A percentile compares a stretch with the other conserved stretches of the same genome.
These are phyloP conservation scores for Habroteleia sp. DNA, from an alignment of 2,888 invertebrate species.

Conservation along the genomic window DNA sequence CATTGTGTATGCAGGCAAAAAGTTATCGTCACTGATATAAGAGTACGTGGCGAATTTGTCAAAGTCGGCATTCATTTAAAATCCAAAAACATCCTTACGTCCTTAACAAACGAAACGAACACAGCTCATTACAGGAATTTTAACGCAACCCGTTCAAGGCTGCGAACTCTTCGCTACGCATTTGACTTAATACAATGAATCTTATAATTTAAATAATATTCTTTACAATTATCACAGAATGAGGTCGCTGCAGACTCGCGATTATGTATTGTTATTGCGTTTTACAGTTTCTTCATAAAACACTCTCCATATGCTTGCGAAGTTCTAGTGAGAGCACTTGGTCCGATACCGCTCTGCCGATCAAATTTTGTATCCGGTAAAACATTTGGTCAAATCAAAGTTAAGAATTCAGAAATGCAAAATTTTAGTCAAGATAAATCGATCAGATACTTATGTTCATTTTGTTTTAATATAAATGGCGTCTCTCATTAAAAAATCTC, in stretches of 20 bases:
- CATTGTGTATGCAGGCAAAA: slow-evolving; percentile 9
- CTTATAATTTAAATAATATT: slow-evolving; percentile 79
- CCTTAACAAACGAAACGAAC: slow-evolving; percentile 62
- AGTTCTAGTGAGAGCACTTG: slow-evolving; percentile 29
- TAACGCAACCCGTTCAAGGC: slow-evolving; percentile 34
- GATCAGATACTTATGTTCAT: too few relatives aligned
- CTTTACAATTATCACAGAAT: slow-evolving; percentile 80
- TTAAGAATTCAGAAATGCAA: too few relatives aligned
- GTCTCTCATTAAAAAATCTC: slow-evolving; percentile 22
- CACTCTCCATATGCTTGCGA: slow-evolving; percentile 45
- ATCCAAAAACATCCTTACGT: slow-evolving; percentile 38
- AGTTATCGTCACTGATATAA: slow-evolving; percentile 32
- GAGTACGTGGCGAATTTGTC: slow-evolving; percentile 15
- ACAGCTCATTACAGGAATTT: slow-evolving; percentile 64
- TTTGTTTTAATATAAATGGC: too few relatives aligned
- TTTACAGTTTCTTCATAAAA: slow-evolving; percentile 46
- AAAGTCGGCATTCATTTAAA: slow-evolving; percentile 23
- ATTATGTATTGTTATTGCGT: slow-evolving; percentile 42
- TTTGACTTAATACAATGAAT: slow-evolving; percentile 74
- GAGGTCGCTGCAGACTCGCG: slow-evolving; percentile 79
- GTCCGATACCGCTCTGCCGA: neutral
- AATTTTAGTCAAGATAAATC: too few relatives aligned
- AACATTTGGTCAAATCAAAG: neutral
- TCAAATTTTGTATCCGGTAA: neutral
- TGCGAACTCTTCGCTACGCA: slow-evolving; percentile 51